Percentiles rank a stretch among this genome's conserved stretches.
Conservation (phyloP, 2,888 invertebrate genomes). For the Cephalotes varians region DNA sequence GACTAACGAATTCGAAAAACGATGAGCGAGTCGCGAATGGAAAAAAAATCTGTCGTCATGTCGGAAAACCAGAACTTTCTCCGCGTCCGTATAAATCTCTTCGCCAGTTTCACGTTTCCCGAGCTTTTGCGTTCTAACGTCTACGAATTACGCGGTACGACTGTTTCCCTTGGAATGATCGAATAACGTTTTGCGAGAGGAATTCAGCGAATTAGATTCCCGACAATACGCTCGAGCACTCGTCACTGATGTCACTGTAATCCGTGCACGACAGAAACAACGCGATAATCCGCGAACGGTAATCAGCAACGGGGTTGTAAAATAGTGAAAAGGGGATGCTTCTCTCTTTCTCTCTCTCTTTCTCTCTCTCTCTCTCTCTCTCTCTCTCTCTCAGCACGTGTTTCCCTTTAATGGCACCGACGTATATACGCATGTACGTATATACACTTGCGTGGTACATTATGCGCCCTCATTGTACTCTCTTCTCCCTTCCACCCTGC, state of each 20-base stretch:
- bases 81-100: neutral
- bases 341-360: neutral
- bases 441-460: constrained; percentile 71
- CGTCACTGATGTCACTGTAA: constrained; percentile 42
- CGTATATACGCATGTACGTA: constrained; percentile 26
- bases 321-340: constrained; percentile 44
- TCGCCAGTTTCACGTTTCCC: neutral
- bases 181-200: constrained; percentile 15
- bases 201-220: constrained; percentile 26
- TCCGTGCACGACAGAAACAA: constrained; percentile 38
- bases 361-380: neutral
- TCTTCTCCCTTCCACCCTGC: constrained; percentile 51
- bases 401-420: constrained; percentile 72
- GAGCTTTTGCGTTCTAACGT: constrained; percentile 10
- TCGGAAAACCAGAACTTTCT: neutral
- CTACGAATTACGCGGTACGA: neutral
- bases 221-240: constrained; percentile 31
- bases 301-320: constrained; percentile 54
- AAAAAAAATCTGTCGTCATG: constrained; percentile 1
- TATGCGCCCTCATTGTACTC: constrained; percentile 73
- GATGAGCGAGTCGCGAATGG: constrained; percentile 14
- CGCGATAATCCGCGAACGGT: constrained; percentile 51
- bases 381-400: constrained; percentile 56
- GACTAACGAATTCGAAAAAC: constrained; percentile 52
- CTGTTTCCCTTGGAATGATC: constrained; percentile 16